Evolutionary conservation across 2,113 vertebrate genomes (phyloP), one percentile per base, ranked within the genome.

Genomic region (Phoenicopterus ruber): DNA sequence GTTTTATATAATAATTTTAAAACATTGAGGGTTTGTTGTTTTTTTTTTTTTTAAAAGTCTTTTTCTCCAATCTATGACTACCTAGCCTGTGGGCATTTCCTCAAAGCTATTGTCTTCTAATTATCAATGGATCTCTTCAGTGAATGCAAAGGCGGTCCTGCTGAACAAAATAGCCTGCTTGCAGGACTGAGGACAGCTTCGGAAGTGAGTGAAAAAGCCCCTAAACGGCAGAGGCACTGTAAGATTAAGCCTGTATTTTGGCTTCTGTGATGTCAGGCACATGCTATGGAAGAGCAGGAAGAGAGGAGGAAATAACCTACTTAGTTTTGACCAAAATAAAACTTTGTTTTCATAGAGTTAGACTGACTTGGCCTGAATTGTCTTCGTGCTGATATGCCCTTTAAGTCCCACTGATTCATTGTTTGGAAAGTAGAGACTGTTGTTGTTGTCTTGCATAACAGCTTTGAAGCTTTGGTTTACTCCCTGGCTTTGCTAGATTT

Each of bases 361-460:
- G 83, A 31, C 59, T 86, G 77, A 47, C 32, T 86, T 84, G 57
- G 61, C 65, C 52, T 91, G 59, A 71, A 70, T 84, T 91, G 50
- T 83, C 32, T 78, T 74, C 65, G 31, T 95, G 65, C 69, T 79
- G 34, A 69, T 96, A 40, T 55, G 31, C 69, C 69, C 81, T 95
- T 94, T 79, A 91, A 95, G 69, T 87, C 47, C 34, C 47, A 76
- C 73, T 89, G 94, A 89, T 88, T 91, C 86, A 67, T 76, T 96
- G 55, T 94, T 96, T 93, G 89, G 81, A 78, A 78, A 74, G 57
- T 52, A 84, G 72, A 82, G 77, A 20, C 65, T 96, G 83, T 92
- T 91, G 31, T 3, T 83, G 62, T 94, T 72, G 17, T 73, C 82
- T 95, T 96, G 72, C 59, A 13, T 81, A 94, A 82, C 47, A 76